Evolutionary conservation across 2,888 invertebrate genomes (phyloP).

Genomic region (Philereme vetulata): DNA sequence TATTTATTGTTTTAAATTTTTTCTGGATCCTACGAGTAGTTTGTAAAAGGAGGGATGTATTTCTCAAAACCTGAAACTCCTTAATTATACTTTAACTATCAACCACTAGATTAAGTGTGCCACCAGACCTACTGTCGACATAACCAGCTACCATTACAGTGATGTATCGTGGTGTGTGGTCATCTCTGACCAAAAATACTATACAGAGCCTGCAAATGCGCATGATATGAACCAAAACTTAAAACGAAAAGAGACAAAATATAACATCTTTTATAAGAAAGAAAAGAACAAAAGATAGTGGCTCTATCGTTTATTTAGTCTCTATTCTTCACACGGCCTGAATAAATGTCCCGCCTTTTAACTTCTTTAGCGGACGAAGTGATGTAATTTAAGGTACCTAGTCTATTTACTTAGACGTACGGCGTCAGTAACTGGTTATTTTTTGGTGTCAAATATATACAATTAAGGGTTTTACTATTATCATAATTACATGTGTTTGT

Average conservation of each 20-base stretch:
- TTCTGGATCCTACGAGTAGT: too few species aligned
- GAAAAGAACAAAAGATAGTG: background rate
- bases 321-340: slow-evolving; percentile 7
- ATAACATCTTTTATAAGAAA: background rate
- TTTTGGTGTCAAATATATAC: background rate
- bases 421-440: background rate
- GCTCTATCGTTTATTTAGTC: background rate
- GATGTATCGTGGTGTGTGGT: slow-evolving; percentile 50
- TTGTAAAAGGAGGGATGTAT: too few species aligned
- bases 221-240: background rate
- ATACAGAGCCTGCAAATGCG: slow-evolving; percentile 1
- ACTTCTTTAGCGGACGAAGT: slow-evolving; percentile 5
- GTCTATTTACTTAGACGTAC: background rate
- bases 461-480: too few species aligned
- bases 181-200: slow-evolving; percentile 21
- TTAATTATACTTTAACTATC: background rate
- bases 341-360: slow-evolving; percentile 12
- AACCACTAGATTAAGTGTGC: background rate
- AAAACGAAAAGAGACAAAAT: background rate
- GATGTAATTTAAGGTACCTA: slow-evolving; percentile 1
- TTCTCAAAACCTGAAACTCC: too few species aligned
- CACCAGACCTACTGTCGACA: slow-evolving; percentile 1
- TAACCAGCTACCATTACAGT: slow-evolving; percentile 26
- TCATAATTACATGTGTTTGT: too few species aligned
- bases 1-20: too few species aligned